Evolutionary conservation across 2,797 vertebrate species (phyloP), one percentile per base, ranked within the genome.

Genomic region (Odontamblyopus rebecca): DNA sequence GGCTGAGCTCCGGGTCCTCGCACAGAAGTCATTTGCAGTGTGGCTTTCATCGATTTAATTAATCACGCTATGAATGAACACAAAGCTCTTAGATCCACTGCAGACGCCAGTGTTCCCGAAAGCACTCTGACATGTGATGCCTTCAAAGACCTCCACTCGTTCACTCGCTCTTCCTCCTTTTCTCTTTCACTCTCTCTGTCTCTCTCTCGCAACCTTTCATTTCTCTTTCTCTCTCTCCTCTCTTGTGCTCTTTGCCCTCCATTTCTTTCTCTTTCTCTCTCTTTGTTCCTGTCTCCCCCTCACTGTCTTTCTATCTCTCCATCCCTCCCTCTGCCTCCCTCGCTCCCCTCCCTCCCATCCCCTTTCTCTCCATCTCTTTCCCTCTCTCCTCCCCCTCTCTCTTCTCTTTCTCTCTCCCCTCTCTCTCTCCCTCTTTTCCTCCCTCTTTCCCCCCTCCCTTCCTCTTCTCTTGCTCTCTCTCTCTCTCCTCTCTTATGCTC

Each of bases 41-140:
- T 41, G 7, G 27, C 71, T 82, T 79, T 79, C 71, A 72, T 74
- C 32, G 13, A 54, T 81, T 73, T 67, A 57, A 78, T 75, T 69
- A 68, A 59, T 61, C 19, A 41, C 1, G n/a, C 54, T 44, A 26
- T 78, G 63, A 71, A 67, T 70, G 29, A 66, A 69, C 41, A 57
- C 62, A 69, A 54, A 7, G 19, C 30, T 12, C 50, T 71, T 53
- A 75, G 75, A 72, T 27, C 74, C 66, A 72, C 67, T 76, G 73
- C 85, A 41, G 73, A 18, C 73, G 44, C 32, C 74, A 83, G 70
- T 80, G 66, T 73, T 74, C 81, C 78, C 72, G 65, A 85, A 23
- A 82, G 78, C 79, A 53, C 61, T 73, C 71, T 76, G 73, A 84
- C 84, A 82, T 82, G 80, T 86, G 76, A 89, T 70, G 67, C 82